Evolutionary conservation across 2,797 vertebrate genomes (phyloP), one percentile per base, ranked within the genome.

Genomic region (Uromys caudimaculatus): DNA sequence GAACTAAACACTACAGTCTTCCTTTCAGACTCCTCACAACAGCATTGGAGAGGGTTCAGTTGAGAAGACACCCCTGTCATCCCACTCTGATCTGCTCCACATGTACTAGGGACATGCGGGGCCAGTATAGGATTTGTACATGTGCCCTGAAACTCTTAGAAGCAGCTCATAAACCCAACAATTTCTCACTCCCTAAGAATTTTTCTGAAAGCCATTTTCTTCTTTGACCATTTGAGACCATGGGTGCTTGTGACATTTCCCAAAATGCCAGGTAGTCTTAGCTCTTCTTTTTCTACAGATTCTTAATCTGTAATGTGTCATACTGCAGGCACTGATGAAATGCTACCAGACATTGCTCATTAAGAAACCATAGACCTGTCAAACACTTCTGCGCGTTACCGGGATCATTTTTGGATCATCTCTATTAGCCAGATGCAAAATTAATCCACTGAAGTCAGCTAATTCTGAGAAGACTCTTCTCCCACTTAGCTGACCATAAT

Each of bases 381-480:
- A 52, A 76, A 85, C 0, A 8, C 56, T 54, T 83, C 54, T 27
- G 27, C 8, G 6, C 13, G 35, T 71, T 92, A 56, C 93, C 90
- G 91, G 89, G 58, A 44, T 94, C 93, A 38, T 77, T 87, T 91
- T 78, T 90, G 91, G 64, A 96, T 41, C 16, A 56, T 90, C 23
- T 85, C 82, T 92, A 60, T 84, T 94, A 90, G 83, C 95, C 95
- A 96, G 94, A 97, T 92, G 81, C 67, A 73, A 94, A 94, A 50
- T 93, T 90, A 95, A 94, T 93, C 91, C 73, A 88, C 41, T 90
- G 24, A 27, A 92, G 87, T 96, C 88, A 97, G 90, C 84, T 95
- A 89, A 95, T 38, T 93, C 86, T 79, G 81, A 64, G 67, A 93
- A 78, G 81, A 95, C n/a, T 97, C 56, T 91, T 17, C 77, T 94